These are phyloP conservation scores for Sebastiscus tertius DNA, from an alignment of 2,797 vertebrate genomes.

Conservation along the genomic window DNA sequence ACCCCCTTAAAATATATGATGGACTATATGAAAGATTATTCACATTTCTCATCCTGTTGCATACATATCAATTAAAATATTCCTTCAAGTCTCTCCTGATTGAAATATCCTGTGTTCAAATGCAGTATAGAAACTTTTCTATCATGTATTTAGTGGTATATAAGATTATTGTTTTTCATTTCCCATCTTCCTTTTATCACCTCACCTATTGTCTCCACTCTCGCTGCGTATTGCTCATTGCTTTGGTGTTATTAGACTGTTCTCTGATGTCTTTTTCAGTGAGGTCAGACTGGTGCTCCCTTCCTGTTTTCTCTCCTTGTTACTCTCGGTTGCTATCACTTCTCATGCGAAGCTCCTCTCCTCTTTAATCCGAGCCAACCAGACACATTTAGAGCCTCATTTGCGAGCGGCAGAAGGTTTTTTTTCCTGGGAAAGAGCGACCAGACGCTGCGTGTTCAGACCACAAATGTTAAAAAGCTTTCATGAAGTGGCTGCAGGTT, in stretches of 20 bases:
- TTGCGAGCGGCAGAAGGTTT: not conserved
- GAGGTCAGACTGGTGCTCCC: not conserved
- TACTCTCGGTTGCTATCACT: not conserved
- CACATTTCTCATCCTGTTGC: too few species aligned
- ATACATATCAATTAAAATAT: too few species aligned
- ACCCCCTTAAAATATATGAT: too few species aligned
- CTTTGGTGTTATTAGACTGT: not conserved
- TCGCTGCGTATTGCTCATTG: not conserved
- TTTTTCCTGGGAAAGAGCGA: not conserved
- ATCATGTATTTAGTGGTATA: not conserved
- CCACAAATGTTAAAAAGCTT: conserved; percentile 1
- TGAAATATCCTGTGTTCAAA: not conserved
- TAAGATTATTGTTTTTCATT: too few species aligned
- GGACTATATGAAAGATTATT: too few species aligned
- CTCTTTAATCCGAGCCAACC: not conserved
- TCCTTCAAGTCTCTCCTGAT: too few species aligned
- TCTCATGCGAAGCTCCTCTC: conserved; percentile 9
- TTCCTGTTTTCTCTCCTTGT: conserved; percentile 7
- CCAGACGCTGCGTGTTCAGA: conserved; percentile 3
- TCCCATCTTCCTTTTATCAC: not conserved
- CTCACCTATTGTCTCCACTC: not conserved
- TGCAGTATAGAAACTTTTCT: not conserved
- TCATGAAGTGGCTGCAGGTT: conserved; percentile 4
- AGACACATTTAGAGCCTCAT: not conserved
- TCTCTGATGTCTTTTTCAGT: not conserved